Base-by-base conservation (phyloP, 2,113 vertebrate genomes). In the Gymnocephalus cernua region DNA sequence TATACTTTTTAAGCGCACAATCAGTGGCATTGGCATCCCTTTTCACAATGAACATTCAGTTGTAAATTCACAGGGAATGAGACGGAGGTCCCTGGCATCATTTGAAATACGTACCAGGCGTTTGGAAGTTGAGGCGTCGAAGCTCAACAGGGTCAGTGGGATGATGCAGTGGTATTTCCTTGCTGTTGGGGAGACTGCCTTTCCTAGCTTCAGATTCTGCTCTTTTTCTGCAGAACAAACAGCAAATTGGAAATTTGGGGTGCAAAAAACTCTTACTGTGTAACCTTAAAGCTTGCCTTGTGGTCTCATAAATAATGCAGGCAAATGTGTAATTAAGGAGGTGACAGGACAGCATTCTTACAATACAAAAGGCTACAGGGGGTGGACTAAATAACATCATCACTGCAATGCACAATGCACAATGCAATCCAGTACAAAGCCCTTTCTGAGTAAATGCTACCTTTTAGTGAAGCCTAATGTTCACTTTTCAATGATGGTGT, bases 81-180 rank as follows among this genome's bases (percentile, higher is more conserved):
- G 44, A 29, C 23, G 2, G 12, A 29, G 2, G 0, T 54, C 29
- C 51, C 12, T 18, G 44, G 3, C 54, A 4, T 74, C 4, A 23
- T 47, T 61, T n/a, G 12, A n/a, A 41, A 32, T 25, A 82, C 96
- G 95, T 94, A 99, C 98, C 98, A 3, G 98, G 98, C 5, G 98
- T 99, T 92, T 99, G 98, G 91, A 99, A 99, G 95, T 99, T 99
- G 93, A 99, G 97, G 69, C 98, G 96, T 38, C 98, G 96, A 18
- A 99, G 95, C 89, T 99, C 98, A 29, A 99, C 98, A 0, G 98
- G 98, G 76, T 99, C 98, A 14, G 98, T 99, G 74, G 98, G 98
- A 48, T 99, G 96, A 72, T 98, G 98, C 57, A 97, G 96, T 1
- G 97, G 97, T 81, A 98, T 94, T 87, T 99, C 98, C 75, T 99